Conservation (phyloP, 2,888 invertebrate species). For the Nowickia ferox region DNA sequence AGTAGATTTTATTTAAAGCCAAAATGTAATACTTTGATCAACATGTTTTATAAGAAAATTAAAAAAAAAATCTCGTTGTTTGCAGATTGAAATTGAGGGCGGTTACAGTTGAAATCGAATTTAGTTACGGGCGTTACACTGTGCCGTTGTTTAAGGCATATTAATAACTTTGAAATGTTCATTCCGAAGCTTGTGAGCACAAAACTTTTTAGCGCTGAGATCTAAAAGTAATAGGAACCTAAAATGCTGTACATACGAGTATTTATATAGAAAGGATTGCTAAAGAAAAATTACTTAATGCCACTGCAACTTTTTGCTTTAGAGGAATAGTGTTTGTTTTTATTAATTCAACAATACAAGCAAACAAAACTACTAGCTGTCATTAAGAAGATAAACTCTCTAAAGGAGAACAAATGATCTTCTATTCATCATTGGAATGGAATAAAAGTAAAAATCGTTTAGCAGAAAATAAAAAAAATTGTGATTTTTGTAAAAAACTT, state of each 20-base stretch:
- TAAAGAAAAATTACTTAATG: constrained; percentile 61
- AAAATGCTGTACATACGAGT: neutral
- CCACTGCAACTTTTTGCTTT: constrained; percentile 33
- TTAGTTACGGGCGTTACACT: constrained; percentile 74
- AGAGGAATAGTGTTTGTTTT: neutral
- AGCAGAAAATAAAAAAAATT: neutral
- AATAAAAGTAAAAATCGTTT: too few relatives aligned
- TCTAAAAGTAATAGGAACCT: constrained; percentile 39
- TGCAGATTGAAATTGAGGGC: constrained; percentile 73
- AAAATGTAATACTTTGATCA: constrained; percentile 11
- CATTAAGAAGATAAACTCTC: constrained; percentile 37
- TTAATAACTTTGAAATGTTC: constrained; percentile 68
- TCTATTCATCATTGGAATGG: too few relatives aligned
- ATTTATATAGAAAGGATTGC: constrained; percentile 31
- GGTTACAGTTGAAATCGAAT: constrained; percentile 78
- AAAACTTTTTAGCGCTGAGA: neutral
- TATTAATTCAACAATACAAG: neutral
- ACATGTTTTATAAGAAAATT: neutral
- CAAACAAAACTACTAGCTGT: constrained; percentile 57
- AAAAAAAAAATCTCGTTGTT: constrained; percentile 38
- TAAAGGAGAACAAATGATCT: too few relatives aligned
- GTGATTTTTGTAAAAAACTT: constrained; percentile 7
- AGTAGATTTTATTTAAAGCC: constrained; percentile 7
- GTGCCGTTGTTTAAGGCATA: constrained; percentile 69
- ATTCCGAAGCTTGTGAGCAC: constrained; percentile 4